A percentile compares a stretch with the other conserved stretches of the same genome.
phyloP scores from a whole-genome alignment of 2,797 vertebrate genomes.

The Spinus olivaceus region DNA sequence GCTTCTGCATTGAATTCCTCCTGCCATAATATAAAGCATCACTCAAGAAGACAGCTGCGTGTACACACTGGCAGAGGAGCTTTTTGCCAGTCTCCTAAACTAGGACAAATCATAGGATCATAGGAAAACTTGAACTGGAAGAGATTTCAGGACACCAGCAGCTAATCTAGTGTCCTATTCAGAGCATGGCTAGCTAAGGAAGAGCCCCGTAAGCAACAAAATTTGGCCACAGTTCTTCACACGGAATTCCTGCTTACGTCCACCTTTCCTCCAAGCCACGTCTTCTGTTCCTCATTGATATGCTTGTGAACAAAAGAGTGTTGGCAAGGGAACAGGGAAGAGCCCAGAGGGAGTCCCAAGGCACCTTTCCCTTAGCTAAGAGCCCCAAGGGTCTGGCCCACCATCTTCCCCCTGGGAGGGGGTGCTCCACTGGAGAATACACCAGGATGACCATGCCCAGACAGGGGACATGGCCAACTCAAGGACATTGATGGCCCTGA shows the following conservation, averaged over 20 bases:
- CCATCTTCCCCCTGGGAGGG: not conserved
- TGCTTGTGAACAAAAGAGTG: not conserved
- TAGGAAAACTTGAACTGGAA: not conserved
- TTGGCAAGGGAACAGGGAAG: not conserved
- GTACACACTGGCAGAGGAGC: not conserved
- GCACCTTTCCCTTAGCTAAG: not conserved
- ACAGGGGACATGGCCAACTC: not conserved
- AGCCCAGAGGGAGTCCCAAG: not conserved
- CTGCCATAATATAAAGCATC: not conserved
- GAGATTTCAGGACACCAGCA: not conserved
- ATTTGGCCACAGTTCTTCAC: not conserved
- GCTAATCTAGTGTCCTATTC: not conserved
- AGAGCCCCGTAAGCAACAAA: accelerated
- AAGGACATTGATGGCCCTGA: not conserved
- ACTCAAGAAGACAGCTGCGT: not conserved
- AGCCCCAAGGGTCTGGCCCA: not conserved
- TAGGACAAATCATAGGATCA: not conserved
- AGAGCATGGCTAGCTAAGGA: not conserved
- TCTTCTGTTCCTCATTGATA: not conserved
- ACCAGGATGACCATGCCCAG: not conserved
- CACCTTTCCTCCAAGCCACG: not conserved
- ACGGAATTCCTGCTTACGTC: not conserved
- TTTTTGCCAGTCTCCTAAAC: not conserved
- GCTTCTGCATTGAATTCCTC: not conserved
- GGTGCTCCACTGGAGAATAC: not conserved